Percentiles rank a stretch among this genome's conserved stretches.
Evolutionary conservation across 2,113 vertebrate genomes (phyloP).

Genomic region (Nycticorax nycticorax): DNA sequence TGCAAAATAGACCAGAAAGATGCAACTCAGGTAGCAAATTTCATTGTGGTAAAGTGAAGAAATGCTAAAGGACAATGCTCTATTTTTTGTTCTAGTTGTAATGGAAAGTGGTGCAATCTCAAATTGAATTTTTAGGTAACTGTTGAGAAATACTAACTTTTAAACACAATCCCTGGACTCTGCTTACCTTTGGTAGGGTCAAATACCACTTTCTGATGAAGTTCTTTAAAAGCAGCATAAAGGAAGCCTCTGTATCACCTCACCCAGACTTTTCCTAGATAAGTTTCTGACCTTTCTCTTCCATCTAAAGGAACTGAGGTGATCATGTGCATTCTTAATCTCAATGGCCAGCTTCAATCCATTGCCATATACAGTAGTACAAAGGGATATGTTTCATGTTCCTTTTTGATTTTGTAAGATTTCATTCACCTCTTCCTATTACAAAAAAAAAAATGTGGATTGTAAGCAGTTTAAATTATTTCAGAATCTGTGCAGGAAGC

Average conservation of each 20-base stretch:
- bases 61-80: not conserved
- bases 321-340: conserved; percentile 25
- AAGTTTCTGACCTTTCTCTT: conserved; percentile 19
- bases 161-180: conserved; percentile 11
- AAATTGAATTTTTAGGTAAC: not conserved
- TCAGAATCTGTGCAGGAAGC: not conserved
- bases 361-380: not conserved
- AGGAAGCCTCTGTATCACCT: conserved; percentile 10
- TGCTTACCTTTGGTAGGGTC: conserved; percentile 32
- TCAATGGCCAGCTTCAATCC: not conserved
- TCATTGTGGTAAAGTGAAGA: not conserved
- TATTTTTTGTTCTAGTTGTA: not conserved
- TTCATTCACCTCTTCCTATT: not conserved
- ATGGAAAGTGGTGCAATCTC: not conserved
- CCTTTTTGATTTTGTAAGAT: not conserved
- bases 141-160: conserved; percentile 11
- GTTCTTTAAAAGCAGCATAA: conserved; percentile 37
- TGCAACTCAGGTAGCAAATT: not conserved
- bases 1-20: not conserved
- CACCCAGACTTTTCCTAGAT: not conserved
- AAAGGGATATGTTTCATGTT: not conserved
- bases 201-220: conserved; percentile 40
- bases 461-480: not conserved
- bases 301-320: not conserved
- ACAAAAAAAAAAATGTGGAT: not conserved